These are phyloP conservation scores for Tiliqua scincoides DNA, from an alignment of 2,113 vertebrate genomes.

Conservation along the genomic window DNA sequence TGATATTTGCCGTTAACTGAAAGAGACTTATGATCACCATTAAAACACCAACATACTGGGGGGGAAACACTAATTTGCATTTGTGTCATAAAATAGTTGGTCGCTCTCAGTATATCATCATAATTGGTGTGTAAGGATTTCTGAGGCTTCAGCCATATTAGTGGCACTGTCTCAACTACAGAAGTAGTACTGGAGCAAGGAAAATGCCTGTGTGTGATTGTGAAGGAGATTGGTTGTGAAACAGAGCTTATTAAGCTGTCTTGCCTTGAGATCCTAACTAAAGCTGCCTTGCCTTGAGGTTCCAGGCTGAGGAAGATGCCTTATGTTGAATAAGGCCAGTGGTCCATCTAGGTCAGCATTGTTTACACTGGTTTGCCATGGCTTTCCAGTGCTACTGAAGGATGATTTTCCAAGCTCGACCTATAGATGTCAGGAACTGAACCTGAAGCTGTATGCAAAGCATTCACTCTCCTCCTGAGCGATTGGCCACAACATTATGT, in stretches of 20 bases:
- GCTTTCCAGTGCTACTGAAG: background rate
- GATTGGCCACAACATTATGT: background rate
- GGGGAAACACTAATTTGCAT: constrained; percentile 69
- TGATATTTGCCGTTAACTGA: constrained; percentile 57
- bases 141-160: constrained; percentile 4
- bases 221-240: background rate
- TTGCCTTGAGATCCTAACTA: background rate
- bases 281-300: background rate
- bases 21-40: constrained; percentile 65
- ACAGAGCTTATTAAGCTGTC: background rate
- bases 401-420: background rate
- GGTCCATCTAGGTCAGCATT: background rate
- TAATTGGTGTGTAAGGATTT: constrained; percentile 63
- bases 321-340: background rate
- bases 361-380: background rate
- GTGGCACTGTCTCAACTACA: background rate
- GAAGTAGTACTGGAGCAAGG: background rate
- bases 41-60: constrained; percentile 69
- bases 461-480: background rate
- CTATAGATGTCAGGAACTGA: background rate
- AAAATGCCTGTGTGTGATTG: fast-evolving
- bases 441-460: too few species aligned
- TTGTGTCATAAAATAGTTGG: constrained; percentile 66
- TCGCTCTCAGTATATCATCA: constrained; percentile 51
- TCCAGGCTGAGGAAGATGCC: too few species aligned